Evolutionary conservation across 2,888 invertebrate genomes (phyloP).

Genomic region (Xanthorhoe designata): DNA sequence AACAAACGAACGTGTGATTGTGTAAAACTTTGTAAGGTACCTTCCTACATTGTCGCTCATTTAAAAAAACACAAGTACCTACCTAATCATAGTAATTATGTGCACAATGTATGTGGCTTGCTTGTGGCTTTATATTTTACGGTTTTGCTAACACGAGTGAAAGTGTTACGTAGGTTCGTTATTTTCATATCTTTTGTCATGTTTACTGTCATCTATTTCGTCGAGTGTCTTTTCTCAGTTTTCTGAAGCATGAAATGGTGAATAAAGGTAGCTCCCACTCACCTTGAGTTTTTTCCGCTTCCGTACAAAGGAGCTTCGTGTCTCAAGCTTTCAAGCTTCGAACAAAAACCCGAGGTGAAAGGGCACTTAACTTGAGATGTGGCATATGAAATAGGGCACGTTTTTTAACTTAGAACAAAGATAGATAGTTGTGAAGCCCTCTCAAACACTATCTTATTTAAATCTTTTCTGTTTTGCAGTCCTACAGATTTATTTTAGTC

Average conservation of each 20-base stretch:
- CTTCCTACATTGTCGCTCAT: no score
- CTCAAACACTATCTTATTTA: not conserved
- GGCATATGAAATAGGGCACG: constrained; percentile 23
- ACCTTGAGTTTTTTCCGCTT: constrained; percentile 20
- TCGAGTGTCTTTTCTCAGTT: constrained; percentile 8
- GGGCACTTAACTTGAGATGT: constrained; percentile 27
- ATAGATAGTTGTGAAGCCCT: constrained; percentile 4
- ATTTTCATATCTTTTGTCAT: not conserved
- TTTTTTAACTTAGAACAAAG: constrained; percentile 17
- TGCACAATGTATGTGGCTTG: no score
- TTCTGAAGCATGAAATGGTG: constrained; percentile 22
- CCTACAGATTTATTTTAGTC: not conserved
- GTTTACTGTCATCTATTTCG: constrained; percentile 2
- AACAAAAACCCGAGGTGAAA: constrained; percentile 29
- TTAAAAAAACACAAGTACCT: no score
- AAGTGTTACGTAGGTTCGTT: not conserved
- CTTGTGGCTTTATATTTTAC: no score
- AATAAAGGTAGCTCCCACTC: constrained; percentile 19
- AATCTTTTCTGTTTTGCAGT: not conserved
- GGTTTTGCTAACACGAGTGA: not conserved
- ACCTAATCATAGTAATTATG: no score
- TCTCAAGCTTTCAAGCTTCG: constrained; percentile 19
- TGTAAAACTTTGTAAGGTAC: no score
- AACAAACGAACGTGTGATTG: no score
- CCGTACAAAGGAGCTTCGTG: constrained; percentile 23